Base-by-base conservation (phyloP, 2,113 vertebrate species). In the Heterotis niloticus region DNA sequence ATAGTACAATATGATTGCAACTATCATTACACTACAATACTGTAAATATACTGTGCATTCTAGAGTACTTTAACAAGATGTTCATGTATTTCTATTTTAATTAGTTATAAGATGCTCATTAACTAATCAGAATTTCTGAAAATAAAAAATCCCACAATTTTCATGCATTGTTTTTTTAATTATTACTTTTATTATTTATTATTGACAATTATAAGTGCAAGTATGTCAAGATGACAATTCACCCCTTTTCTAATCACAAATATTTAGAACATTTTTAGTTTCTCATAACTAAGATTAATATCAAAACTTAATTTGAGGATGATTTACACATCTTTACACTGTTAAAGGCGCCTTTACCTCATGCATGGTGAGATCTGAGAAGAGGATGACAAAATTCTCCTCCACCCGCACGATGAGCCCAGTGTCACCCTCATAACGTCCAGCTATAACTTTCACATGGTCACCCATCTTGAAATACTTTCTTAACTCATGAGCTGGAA, bases 401-500 rank as follows among this genome's bases (percentile, higher is more conserved):
- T 99, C 97, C 81, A 98, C 97, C 0, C 97, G 82, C 26, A 99
- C 97, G 2, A 98, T 97, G 28, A 98, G 93, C 0, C 96, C 96
- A 0, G 97, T 99, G 91, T 99, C 97, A 0, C 97, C 96, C 78
- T 99, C 96, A 0, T 95, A 99, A 0, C 96, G 91, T 0, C 97
- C 97, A 0, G 96, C 96, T 0, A 98, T 98, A 80, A 99, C 97
- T 81, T 99, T 99, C 70, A 99, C 96, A 0, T 99, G 97, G 86
- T 99, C 97, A 0, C 97, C 96, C 96, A 98, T 98, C 10, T 94
- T 88, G 89, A 99, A 99, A n/a, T 98, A 99, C 0, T 99, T 99
- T 4, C 91, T 87, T 81, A 99, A 81, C 84, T 98, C 96, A 60
- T 97, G 95, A 1, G 96, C 96, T 0, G 97, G 97, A 85, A 99